Base-by-base conservation (phyloP, 1,140 invertebrate species). In the Mizuhopecten yessoensis region DNA sequence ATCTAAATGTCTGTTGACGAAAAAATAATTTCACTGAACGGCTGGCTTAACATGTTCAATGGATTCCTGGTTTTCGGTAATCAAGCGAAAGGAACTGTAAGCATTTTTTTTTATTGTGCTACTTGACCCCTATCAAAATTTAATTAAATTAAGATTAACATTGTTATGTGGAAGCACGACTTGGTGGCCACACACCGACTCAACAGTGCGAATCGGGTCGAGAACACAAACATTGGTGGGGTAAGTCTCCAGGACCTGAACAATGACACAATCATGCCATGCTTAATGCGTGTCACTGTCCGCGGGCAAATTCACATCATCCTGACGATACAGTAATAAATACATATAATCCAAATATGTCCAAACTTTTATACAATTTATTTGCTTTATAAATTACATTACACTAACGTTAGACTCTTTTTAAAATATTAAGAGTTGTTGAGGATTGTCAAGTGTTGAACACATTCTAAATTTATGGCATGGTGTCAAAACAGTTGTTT, bases 141-240 rank as follows among this genome's bases (percentile, higher is more conserved):
- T 90, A 90, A 90, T 90, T 90, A 90, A 87, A 90, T 90, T 39
- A 86, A 87, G 89, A 90, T 90, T 87, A 90, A 87, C 23, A 87
- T 86, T 86, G 86, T 86, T 42, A 90, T 45, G 36, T 11, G 34
- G n/a, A 10, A 33, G 89, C 89, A 90, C 89, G 89, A 87, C 42
- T 42, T 34, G 23, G 15, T 34, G 36, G 86, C 34, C 34, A 86
- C 57, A 86, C 34, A 23, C 34, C 34, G 33, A 10, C 29, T 34
- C 33, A 33, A 34, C 57, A 57, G 57, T 23, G 34, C 49, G 20
- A 89, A 29, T 33, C 86, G 34, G 29, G 34, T 7, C 34, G 23
- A 86, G 45, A 86, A 29, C n/a, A 34, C 33, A 86, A 89, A 86
- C 34, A 86, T 36, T 87, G 87, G 34, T 29, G 57, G 88, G 34